Conservation (phyloP, 2,797 vertebrate species). For the Xenops minutus region DNA sequence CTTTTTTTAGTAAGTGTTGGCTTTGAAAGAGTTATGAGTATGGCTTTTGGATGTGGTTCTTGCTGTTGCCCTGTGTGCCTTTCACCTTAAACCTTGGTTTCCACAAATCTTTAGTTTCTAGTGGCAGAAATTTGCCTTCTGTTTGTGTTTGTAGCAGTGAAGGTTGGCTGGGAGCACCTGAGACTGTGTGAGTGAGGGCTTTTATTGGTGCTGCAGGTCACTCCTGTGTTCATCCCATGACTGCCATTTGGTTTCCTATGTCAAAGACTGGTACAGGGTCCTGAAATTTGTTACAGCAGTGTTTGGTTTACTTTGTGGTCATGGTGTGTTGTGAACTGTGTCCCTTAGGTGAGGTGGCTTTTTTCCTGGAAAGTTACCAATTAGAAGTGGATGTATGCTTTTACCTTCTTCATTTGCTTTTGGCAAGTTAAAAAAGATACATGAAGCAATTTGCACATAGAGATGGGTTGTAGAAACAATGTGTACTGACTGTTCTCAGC, state of each 20-base stretch:
- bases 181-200: fast-evolving
- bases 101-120: background rate
- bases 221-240: fast-evolving
- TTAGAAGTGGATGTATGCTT: background rate
- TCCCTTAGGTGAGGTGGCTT: background rate
- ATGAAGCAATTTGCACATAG: background rate
- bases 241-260: background rate
- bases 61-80: background rate
- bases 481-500: background rate
- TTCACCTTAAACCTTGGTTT: background rate
- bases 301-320: background rate
- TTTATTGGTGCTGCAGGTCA: background rate
- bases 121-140: background rate
- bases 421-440: background rate
- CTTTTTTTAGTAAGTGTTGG: background rate
- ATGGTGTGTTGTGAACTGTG: background rate
- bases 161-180: background rate
- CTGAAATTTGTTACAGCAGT: background rate
- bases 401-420: background rate
- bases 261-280: background rate
- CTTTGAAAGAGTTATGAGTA: background rate
- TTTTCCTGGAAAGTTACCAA: background rate
- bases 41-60: background rate
- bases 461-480: background rate
- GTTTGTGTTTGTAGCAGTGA: background rate